Evolutionary conservation across 2,113 vertebrate genomes (phyloP).

Genomic region (Otus sunia): DNA sequence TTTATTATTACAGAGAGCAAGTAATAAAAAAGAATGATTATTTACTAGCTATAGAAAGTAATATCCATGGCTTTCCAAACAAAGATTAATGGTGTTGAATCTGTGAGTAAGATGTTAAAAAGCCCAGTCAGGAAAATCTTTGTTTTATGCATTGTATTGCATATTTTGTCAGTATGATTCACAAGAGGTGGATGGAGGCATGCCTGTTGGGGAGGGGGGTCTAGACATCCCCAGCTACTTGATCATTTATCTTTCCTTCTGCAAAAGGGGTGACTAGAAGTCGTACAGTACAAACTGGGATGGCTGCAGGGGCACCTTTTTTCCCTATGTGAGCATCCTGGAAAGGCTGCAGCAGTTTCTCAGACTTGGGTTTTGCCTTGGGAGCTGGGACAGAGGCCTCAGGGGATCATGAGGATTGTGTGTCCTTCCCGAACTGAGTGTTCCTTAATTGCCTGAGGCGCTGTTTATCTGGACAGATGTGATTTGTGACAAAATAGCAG

Average conservation of each 20-base stretch:
- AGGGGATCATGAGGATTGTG: not conserved
- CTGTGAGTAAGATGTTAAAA: slow-evolving; percentile 19
- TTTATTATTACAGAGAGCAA: slow-evolving; percentile 7
- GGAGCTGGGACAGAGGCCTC: not conserved
- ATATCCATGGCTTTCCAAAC: slow-evolving; percentile 18
- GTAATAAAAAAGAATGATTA: slow-evolving; percentile 33
- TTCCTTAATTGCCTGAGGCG: not conserved
- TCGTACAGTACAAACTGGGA: not conserved
- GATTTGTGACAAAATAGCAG: not conserved
- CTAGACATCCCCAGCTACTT: not conserved
- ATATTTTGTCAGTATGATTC: not conserved
- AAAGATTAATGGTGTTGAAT: slow-evolving; percentile 31
- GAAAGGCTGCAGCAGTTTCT: not conserved
- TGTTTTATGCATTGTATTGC: slow-evolving; percentile 17
- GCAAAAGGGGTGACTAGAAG: not conserved
- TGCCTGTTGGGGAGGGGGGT: not conserved
- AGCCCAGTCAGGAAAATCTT: not conserved
- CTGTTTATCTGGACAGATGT: not conserved
- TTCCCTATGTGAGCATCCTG: not conserved
- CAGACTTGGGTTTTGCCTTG: not conserved
- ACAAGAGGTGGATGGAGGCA: not conserved
- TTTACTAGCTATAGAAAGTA: slow-evolving; percentile 20
- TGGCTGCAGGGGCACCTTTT: not conserved
- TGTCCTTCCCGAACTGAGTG: not conserved
- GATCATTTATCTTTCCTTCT: not conserved